Evolutionary conservation across 2,888 invertebrate species (phyloP).

Genomic region (Leucania comma): DNA sequence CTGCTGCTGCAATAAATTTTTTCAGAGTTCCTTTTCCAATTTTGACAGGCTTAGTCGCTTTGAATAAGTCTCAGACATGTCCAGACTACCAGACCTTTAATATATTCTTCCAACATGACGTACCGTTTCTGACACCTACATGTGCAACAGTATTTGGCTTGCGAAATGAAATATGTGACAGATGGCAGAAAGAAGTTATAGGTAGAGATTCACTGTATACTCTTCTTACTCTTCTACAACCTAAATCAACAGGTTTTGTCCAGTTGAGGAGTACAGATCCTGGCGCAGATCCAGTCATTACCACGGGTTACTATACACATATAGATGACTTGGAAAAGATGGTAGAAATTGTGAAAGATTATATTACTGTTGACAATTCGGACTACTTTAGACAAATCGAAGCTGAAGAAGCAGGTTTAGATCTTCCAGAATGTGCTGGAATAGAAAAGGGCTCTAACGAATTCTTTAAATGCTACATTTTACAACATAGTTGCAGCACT

Average conservation of each 20-base stretch:
- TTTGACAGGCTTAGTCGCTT: conserved; percentile 47
- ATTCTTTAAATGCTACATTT: conserved; percentile 69
- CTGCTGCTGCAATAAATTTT: conserved; percentile 12
- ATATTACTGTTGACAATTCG: conserved; percentile 55
- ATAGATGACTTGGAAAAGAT: conserved; percentile 48
- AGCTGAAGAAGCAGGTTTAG: conserved; percentile 60
- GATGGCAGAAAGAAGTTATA: conserved; percentile 39
- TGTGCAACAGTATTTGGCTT: conserved; percentile 45
- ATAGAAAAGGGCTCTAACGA: conserved; percentile 44
- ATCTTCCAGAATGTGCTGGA: conserved; percentile 58
- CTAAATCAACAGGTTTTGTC: conserved; percentile 80
- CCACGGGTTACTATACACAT: conserved; percentile 37
- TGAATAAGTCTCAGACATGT: conserved; percentile 40
- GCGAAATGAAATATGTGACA: conserved; percentile 52
- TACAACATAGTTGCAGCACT: conserved; percentile 89
- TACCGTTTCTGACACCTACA: conserved; percentile 40
- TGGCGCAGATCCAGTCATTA: conserved; percentile 59
- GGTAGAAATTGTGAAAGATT: conserved; percentile 56
- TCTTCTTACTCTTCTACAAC: conserved; percentile 54
- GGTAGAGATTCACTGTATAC: conserved; percentile 52
- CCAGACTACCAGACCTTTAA: conserved; percentile 50
- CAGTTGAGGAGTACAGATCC: conserved; percentile 63
- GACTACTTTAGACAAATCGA: conserved; percentile 59
- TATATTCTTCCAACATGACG: conserved; percentile 56
- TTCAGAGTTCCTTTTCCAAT: conserved; percentile 51